Percentiles rank a stretch among this genome's conserved stretches.
Conservation (phyloP, 1,140 invertebrate species). For the Argopecten irradians region DNA sequence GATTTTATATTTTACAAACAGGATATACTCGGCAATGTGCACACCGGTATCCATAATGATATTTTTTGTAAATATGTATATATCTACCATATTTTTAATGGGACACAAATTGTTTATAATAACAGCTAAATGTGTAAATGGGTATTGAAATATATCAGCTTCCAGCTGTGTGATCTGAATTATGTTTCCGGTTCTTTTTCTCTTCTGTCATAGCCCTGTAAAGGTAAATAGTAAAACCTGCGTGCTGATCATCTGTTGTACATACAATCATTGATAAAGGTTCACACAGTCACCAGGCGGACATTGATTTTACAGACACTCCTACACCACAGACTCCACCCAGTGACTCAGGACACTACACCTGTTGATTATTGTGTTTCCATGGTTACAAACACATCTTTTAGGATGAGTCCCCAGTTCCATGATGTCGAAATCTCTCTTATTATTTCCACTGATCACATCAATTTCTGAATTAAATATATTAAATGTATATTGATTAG, state of each 20-base stretch:
- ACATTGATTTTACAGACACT: background rate
- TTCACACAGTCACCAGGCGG: background rate
- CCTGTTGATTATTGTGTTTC: slow-evolving; percentile 13
- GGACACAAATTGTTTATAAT: too few relatives aligned
- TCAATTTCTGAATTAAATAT: too few relatives aligned
- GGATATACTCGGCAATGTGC: too few relatives aligned
- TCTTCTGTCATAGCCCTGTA: background rate
- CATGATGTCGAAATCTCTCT: too few relatives aligned
- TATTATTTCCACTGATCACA: too few relatives aligned
- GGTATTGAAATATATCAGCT: too few relatives aligned
- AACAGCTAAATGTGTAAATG: too few relatives aligned
- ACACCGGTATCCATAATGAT: too few relatives aligned
- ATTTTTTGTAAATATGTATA: too few relatives aligned
- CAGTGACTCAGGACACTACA: background rate
- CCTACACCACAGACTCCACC: background rate
- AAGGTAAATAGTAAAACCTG: background rate
- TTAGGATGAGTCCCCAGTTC: background rate
- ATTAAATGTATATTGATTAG: too few relatives aligned
- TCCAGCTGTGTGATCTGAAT: background rate
- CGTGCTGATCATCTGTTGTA: background rate
- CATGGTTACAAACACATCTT: background rate
- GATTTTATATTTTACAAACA: too few relatives aligned
- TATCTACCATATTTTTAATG: too few relatives aligned
- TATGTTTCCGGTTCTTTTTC: background rate
- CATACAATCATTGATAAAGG: background rate